Conservation (phyloP, 2,113 vertebrate genomes). For the Numenius arquata region DNA sequence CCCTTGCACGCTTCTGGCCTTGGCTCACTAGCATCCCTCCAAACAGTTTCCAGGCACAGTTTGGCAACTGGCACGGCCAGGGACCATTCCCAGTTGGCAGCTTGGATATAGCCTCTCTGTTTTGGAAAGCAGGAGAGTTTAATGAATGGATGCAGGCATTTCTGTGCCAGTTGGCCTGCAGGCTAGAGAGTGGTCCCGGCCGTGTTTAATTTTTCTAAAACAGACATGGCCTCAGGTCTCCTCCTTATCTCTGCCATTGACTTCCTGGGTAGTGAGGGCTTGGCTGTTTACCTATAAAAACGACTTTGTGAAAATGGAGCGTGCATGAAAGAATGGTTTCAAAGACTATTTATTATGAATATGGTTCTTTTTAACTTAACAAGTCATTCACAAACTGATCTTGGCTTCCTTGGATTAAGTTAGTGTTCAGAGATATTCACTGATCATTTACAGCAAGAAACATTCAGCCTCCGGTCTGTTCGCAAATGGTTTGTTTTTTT, state of each 20-base stretch:
- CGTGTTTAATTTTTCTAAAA: constrained; percentile 23
- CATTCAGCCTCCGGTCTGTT: background rate
- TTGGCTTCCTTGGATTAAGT: constrained; percentile 8
- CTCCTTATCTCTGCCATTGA: constrained; percentile 40
- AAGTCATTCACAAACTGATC: constrained; percentile 48
- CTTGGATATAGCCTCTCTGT: constrained; percentile 5
- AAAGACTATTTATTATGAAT: constrained; percentile 50
- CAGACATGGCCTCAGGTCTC: constrained; percentile 29
- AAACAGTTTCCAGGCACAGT: background rate
- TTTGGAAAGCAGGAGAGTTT: constrained; percentile 41
- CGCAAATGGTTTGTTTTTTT: constrained; percentile 49
- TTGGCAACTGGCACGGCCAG: background rate
- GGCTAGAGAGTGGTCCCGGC: background rate
- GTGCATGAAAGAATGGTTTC: constrained; percentile 17
- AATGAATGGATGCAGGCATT: constrained; percentile 45
- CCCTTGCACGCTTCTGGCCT: background rate
- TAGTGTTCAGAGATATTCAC: constrained; percentile 35
- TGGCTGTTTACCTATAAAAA: constrained; percentile 47
- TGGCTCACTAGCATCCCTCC: background rate
- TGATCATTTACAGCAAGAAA: constrained; percentile 49
- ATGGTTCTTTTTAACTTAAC: constrained; percentile 32
- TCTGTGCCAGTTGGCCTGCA: constrained; percentile 42
- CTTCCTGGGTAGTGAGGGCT: constrained; percentile 30
- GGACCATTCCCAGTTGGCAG: constrained; percentile 41
- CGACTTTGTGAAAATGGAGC: background rate